These are phyloP conservation scores for Leucoraja ocellata DNA, from an alignment of 2,797 vertebrate species.

Conservation along the genomic window DNA sequence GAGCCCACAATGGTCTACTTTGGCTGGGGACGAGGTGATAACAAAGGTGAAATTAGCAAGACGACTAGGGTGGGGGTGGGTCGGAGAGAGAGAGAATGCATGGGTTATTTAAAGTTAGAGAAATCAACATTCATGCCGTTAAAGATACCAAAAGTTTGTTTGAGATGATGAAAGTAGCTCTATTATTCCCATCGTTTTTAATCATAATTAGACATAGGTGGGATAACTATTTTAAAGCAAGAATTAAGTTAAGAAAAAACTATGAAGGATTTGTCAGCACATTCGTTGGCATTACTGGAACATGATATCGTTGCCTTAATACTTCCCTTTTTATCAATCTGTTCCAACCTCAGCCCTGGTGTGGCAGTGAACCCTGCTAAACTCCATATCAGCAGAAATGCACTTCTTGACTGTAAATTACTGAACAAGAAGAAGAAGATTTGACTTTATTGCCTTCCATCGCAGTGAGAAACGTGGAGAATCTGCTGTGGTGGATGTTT, in stretches of 20 bases:
- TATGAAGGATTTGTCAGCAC: background rate
- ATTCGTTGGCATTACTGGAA: constrained; percentile 6
- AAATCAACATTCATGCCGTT: no score
- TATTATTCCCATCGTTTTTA: background rate
- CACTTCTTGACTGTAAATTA: background rate
- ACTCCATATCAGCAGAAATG: background rate
- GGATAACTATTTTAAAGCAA: background rate
- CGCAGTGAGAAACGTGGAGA: no score
- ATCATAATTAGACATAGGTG: background rate
- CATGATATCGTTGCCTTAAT: background rate
- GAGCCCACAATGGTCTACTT: no score
- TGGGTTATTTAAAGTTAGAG: no score
- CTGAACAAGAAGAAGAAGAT: no score
- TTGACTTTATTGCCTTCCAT: no score
- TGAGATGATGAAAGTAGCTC: background rate
- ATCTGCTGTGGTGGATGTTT: no score
- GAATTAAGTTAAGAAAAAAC: background rate
- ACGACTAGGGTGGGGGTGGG: no score
- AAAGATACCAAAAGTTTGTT: constrained; percentile 3
- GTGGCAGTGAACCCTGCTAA: background rate
- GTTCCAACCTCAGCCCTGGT: background rate
- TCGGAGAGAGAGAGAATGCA: no score
- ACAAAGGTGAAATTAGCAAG: no score
- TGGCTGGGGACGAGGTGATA: no score
- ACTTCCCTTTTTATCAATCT: constrained; percentile 37